These are phyloP conservation scores for Rousettus leschenaultii DNA, from an alignment of 2,113 vertebrate genomes.

Conservation along the genomic window DNA sequence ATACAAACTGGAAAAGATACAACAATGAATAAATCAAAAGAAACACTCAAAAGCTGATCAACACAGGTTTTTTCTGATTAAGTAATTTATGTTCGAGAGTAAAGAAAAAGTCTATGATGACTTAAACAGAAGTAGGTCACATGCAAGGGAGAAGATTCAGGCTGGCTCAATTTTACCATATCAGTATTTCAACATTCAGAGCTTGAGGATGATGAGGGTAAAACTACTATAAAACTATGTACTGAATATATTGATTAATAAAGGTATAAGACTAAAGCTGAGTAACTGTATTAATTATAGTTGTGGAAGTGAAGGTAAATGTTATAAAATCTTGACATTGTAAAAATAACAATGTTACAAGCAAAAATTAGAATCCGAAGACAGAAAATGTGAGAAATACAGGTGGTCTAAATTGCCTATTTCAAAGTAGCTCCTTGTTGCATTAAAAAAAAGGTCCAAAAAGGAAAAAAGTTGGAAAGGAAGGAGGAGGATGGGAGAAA, in stretches of 20 bases:
- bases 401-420: background rate
- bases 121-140: background rate
- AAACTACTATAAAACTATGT: no score
- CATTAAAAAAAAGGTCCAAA: background rate
- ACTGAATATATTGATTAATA: background rate
- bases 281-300: background rate
- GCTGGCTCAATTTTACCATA: background rate
- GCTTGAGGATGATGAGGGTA: background rate
- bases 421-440: background rate
- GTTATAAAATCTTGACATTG: background rate
- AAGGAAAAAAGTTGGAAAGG: background rate
- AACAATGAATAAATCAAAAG: background rate
- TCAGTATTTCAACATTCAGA: background rate
- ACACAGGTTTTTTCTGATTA: background rate
- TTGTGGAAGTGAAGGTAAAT: background rate
- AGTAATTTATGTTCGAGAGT: background rate
- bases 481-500: accelerated
- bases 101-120: background rate
- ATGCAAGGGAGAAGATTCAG: background rate
- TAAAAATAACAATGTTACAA: background rate
- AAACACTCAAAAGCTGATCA: background rate
- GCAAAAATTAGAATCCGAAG: background rate
- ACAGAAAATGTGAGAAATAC: background rate
- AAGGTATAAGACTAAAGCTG: accelerated
- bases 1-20: background rate